These are phyloP conservation scores for Euwallacea similis DNA, from an alignment of 1,140 invertebrate genomes.

Conservation along the genomic window DNA sequence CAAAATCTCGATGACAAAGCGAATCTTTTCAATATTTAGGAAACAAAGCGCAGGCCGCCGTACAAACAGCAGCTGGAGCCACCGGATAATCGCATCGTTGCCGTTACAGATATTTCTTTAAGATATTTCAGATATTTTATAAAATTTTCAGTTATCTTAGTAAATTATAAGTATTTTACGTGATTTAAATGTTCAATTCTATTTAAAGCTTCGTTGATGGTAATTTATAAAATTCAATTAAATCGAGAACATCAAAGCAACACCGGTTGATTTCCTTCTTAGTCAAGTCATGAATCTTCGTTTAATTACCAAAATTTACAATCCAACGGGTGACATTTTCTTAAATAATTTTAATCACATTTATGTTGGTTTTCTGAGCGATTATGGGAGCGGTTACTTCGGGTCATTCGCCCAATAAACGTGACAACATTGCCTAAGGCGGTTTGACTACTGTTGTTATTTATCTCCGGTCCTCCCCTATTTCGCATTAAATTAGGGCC, in stretches of 20 bases:
- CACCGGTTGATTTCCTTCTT: too few relatives aligned
- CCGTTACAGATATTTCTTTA: not conserved
- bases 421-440: conserved; percentile 1
- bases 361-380: too few relatives aligned
- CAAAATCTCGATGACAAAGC: conserved; percentile 3
- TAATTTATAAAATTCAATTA: not conserved
- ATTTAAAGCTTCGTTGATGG: too few relatives aligned
- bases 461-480: conserved; percentile 13
- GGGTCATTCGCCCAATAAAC: too few relatives aligned
- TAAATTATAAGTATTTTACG: not conserved
- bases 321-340: too few relatives aligned
- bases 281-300: too few relatives aligned
- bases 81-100: not conserved
- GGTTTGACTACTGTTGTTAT: conserved; percentile 7
- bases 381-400: too few relatives aligned
- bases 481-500: conserved; percentile 13
- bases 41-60: conserved; percentile 4
- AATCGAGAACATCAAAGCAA: too few relatives aligned
- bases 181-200: too few relatives aligned
- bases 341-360: too few relatives aligned
- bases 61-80: conserved; percentile 1
- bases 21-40: conserved; percentile 4
- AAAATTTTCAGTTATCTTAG: not conserved
- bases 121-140: not conserved
- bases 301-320: too few relatives aligned